These are phyloP conservation scores for Cygnus olor DNA, from an alignment of 2,797 vertebrate genomes.

Conservation along the genomic window DNA sequence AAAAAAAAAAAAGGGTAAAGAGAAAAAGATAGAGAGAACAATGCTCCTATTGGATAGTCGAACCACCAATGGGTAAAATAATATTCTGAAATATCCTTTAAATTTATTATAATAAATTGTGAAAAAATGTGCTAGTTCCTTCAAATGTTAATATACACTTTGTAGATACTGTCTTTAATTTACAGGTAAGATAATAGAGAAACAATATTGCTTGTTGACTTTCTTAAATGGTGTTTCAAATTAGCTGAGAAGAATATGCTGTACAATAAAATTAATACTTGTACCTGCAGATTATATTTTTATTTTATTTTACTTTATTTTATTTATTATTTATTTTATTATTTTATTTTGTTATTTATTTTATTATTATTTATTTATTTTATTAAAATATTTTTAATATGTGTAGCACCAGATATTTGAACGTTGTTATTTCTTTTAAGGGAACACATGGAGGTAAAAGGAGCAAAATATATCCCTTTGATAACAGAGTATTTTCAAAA, in stretches of 20 bases:
- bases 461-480: rapidly evolving
- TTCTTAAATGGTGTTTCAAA: neutral
- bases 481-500: neutral
- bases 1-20: neutral
- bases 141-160: neutral
- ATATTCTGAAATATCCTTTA: neutral
- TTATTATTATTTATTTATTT: no score
- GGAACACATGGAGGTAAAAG: rapidly evolving
- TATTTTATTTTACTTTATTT: no score
- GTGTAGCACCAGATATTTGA: neutral
- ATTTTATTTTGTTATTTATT: no score
- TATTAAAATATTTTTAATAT: no score
- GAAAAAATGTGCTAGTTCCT: neutral
- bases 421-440: neutral
- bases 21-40: neutral
- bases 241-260: neutral
- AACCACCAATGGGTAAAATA: neutral
- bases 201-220: neutral
- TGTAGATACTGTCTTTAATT: neutral
- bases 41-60: neutral
- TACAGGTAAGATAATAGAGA: neutral
- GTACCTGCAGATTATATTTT: neutral
- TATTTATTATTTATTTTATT: no score
- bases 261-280: neutral
- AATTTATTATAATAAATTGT: neutral